Conservation (phyloP, 2,113 vertebrate species). For the Oophaga pumilio region DNA sequence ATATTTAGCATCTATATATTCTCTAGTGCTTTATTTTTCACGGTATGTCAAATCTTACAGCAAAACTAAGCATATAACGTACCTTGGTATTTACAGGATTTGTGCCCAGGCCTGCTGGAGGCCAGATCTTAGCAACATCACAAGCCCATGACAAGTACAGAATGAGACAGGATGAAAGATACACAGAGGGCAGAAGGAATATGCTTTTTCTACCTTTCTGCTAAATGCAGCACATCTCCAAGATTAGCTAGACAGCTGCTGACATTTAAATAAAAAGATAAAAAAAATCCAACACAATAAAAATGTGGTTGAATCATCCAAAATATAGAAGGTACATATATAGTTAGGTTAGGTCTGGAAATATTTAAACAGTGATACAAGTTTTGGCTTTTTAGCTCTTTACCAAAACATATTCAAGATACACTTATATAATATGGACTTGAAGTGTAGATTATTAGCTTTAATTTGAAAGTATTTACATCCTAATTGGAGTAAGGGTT, state of each 20-base stretch:
- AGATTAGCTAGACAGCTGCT: constrained; percentile 11
- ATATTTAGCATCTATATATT: neutral
- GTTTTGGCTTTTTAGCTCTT: too few species aligned
- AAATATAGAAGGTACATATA: neutral
- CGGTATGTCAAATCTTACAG: constrained; percentile 19
- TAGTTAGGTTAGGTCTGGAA: too few species aligned
- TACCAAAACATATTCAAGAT: too few species aligned
- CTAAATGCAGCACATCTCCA: neutral
- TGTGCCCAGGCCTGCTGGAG: constrained; percentile 56
- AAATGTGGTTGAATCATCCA: neutral
- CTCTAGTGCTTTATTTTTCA: constrained; percentile 26
- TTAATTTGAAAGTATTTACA: too few species aligned
- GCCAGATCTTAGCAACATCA: constrained; percentile 33
- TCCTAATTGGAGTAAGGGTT: too few species aligned
- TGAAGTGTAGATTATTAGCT: too few species aligned
- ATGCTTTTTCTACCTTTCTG: constrained; percentile 38
- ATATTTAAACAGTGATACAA: too few species aligned
- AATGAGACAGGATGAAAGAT: constrained; percentile 41
- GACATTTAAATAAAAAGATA: constrained; percentile 22
- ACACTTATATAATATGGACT: too few species aligned
- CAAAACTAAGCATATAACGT: constrained; percentile 46
- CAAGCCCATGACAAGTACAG: constrained; percentile 29
- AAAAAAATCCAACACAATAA: neutral
- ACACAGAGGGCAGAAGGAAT: constrained; percentile 22
- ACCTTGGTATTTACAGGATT: constrained; percentile 52